These are phyloP conservation scores for Spheniscus humboldti DNA, from an alignment of 2,797 vertebrate species.

Conservation along the genomic window DNA sequence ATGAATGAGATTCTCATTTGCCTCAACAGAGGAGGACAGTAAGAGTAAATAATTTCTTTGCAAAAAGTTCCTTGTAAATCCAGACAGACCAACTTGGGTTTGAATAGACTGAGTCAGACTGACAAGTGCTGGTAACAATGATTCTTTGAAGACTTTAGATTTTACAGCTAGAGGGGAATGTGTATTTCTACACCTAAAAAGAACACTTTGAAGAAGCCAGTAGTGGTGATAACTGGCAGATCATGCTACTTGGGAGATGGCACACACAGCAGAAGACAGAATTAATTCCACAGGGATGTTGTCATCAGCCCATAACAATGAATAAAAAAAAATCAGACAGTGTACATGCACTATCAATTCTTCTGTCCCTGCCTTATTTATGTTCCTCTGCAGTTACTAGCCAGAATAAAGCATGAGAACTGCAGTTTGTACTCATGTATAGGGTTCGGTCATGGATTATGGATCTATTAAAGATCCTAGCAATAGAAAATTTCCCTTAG, in stretches of 20 bases:
- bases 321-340: neutral
- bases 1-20: slow-evolving; percentile 4
- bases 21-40: neutral
- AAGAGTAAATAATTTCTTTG: neutral
- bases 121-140: neutral
- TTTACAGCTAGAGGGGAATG: neutral
- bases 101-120: slow-evolving; percentile 9
- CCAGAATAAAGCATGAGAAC: neutral
- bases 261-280: neutral
- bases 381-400: neutral
- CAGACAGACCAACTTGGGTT: neutral
- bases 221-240: neutral
- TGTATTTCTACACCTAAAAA: neutral
- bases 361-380: neutral
- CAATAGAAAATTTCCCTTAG: neutral
- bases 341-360: neutral
- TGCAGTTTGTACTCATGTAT: neutral
- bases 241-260: neutral
- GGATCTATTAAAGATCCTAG: neutral
- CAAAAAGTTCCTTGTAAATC: neutral
- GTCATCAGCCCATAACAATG: neutral
- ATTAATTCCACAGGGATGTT: neutral
- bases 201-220: neutral
- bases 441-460: neutral
- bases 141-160: neutral